Base-by-base conservation (phyloP, 1,140 invertebrate genomes). In the Liolophura sinensis region DNA sequence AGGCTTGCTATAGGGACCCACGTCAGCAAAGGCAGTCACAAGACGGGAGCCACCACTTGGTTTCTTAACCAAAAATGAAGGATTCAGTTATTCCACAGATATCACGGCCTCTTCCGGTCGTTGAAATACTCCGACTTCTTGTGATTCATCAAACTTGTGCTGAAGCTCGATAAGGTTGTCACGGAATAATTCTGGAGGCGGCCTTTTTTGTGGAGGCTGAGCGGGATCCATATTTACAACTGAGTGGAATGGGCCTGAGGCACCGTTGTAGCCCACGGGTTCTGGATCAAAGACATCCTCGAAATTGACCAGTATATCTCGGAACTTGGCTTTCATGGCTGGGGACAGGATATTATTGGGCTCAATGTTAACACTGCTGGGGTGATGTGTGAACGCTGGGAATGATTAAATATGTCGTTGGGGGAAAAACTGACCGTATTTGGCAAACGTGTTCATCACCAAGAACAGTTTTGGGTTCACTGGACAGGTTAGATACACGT, bases 231-330 rank as follows among this genome's bases (percentile, higher is more conserved):
- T 74, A 57, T 71, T 73, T 7, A 74, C 69, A 15, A 64, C 54
- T 1, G 65, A 65, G 57, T 74, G 51, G 68, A n/a, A n/a, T n/a
- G n/a, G n/a, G n/a, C n/a, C n/a, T n/a, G n/a, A n/a, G n/a, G n/a
- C n/a, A n/a, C n/a, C 73, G 56, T 74, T 74, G 46, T 74, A 76
- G 15, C 68, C 71, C n/a, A n/a, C n/a, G n/a, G n/a, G n/a, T n/a
- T n/a, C n/a, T 14, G 56, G 56, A 48, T 66, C 50, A 27, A 71
- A 75, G 14, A 73, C 67, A 46, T 51, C 47, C 31, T 75, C 63
- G 54, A 63, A 62, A 51, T 65, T 46, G 24, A 22, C 31, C 27
- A 59, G n/a, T 14, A 66, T 18, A 24, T 56, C 6, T 40, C 52
- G 60, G 54, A n/a, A n/a, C n/a, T n/a, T n/a, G n/a, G n/a, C n/a